phyloP scores from a whole-genome alignment of 2,113 vertebrate genomes.

The Osmerus mordax region DNA sequence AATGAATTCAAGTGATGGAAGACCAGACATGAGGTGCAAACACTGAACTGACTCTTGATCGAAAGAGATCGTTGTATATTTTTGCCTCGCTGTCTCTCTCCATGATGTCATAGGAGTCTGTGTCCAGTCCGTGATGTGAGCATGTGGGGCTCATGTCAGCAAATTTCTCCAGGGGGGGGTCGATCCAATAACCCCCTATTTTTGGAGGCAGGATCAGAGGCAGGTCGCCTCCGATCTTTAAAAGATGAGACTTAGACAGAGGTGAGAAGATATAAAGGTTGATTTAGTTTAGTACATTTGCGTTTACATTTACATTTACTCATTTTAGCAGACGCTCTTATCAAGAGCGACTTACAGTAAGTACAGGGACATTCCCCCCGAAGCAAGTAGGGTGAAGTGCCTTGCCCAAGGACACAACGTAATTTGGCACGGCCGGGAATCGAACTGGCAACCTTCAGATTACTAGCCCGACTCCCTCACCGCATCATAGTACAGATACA shows the following conservation, averaged over 20 bases:
- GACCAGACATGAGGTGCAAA: neutral
- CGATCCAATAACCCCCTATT: conserved; percentile 85
- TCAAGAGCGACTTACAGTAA: too few species aligned
- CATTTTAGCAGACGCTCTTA: too few species aligned
- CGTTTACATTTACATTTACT: too few species aligned
- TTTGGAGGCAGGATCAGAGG: conserved; percentile 82
- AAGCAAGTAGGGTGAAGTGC: too few species aligned
- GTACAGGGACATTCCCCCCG: too few species aligned
- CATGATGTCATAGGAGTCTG: conserved; percentile 77
- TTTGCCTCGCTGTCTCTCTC: conserved; percentile 83
- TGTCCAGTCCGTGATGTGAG: conserved; percentile 54
- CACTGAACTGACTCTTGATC: conserved; percentile 73
- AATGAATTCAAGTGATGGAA: too few species aligned
- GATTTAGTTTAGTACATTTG: too few species aligned
- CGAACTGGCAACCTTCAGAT: too few species aligned
- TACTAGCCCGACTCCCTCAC: too few species aligned
- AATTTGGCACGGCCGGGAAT: too few species aligned
- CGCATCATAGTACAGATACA: too few species aligned
- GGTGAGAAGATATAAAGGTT: neutral
- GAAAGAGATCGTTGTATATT: conserved; percentile 79
- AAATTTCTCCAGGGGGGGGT: conserved; percentile 71
- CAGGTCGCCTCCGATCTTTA: conserved; percentile 74
- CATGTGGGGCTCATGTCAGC: conserved; percentile 67
- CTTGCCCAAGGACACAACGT: too few species aligned
- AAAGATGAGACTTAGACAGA: conserved; percentile 66